A percentile compares a stretch with the other conserved stretches of the same genome.
phyloP scores from a whole-genome alignment of 2,888 invertebrate species.

The Chaitophorus viminalis region DNA sequence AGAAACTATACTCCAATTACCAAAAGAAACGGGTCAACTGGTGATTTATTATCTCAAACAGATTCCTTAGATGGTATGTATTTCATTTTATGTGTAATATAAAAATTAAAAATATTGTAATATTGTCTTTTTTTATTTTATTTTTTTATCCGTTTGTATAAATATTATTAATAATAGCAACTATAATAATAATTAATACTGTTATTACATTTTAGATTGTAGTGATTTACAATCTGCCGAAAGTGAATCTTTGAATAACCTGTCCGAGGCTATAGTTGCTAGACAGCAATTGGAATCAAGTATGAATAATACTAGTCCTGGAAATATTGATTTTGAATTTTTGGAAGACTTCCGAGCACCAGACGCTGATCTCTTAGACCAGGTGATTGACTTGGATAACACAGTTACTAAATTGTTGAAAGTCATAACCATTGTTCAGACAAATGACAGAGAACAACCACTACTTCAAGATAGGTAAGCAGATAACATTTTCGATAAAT shows the following conservation, averaged over 20 bases:
- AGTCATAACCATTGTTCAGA: conserved; percentile 65
- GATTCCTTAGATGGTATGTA: conserved; percentile 57
- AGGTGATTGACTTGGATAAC: conserved; percentile 81
- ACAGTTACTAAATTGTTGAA: conserved; percentile 79
- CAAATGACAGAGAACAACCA: conserved; percentile 49
- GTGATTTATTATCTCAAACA: conserved; percentile 41
- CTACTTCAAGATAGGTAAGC: conserved; percentile 26
- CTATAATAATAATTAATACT: background rate
- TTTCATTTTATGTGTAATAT: background rate
- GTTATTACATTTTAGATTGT: conserved; percentile 34
- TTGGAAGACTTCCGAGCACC: conserved; percentile 70
- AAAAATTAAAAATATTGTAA: background rate
- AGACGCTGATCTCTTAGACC: conserved; percentile 75
- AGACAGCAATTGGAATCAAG: conserved; percentile 74
- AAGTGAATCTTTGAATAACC: conserved; percentile 78
- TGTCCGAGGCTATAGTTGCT: conserved; percentile 80
- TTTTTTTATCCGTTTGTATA: background rate
- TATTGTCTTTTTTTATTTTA: background rate
- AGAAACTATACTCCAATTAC: conserved; percentile 22
- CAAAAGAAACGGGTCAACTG: conserved; percentile 40
- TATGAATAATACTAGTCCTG: conserved; percentile 65
- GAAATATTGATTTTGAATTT: conserved; percentile 64
- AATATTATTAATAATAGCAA: background rate
- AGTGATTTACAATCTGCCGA: conserved; percentile 66
- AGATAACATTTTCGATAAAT: background rate